A percentile compares a stretch with the other conserved stretches of the same genome.
Evolutionary conservation across 1,140 invertebrate species (phyloP).

Genomic region (Neoseiulus cucumeris): DNA sequence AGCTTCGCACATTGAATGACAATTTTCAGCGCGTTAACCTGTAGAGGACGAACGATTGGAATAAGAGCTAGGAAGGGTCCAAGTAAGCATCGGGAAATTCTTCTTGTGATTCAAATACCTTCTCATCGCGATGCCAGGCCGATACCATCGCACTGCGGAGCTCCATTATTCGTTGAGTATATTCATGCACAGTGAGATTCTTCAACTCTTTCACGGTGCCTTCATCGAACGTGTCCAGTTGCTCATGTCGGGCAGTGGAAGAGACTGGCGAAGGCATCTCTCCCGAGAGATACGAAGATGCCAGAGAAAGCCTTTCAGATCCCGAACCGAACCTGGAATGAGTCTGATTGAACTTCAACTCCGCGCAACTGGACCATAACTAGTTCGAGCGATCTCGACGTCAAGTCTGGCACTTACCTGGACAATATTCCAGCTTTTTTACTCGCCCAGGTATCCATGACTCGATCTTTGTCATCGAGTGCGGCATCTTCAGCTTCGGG

Average conservation of each 20-base stretch:
- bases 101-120: constrained; percentile 39
- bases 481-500: neutral
- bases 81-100: no score
- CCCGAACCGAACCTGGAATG: constrained; percentile 1
- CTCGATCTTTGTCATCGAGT: neutral
- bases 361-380: no score
- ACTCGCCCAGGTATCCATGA: neutral
- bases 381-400: no score
- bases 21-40: constrained; percentile 70
- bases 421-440: constrained; percentile 1
- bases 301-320: neutral
- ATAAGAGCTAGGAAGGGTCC: neutral
- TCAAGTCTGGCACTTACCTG: no score
- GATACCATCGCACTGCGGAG: constrained; percentile 64
- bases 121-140: constrained; percentile 79
- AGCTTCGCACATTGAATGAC: constrained; percentile 84
- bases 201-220: constrained; percentile 53
- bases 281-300: constrained; percentile 6
- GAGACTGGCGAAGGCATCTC: neutral
- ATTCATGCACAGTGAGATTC: constrained; percentile 75
- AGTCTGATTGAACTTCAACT: no score
- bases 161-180: constrained; percentile 63
- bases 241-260: constrained; percentile 34
- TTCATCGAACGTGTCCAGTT: constrained; percentile 84
- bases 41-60: neutral